These are phyloP conservation scores for Zaprionus obscuricornis DNA, from an alignment of 2,888 invertebrate genomes.

Conservation along the genomic window DNA sequence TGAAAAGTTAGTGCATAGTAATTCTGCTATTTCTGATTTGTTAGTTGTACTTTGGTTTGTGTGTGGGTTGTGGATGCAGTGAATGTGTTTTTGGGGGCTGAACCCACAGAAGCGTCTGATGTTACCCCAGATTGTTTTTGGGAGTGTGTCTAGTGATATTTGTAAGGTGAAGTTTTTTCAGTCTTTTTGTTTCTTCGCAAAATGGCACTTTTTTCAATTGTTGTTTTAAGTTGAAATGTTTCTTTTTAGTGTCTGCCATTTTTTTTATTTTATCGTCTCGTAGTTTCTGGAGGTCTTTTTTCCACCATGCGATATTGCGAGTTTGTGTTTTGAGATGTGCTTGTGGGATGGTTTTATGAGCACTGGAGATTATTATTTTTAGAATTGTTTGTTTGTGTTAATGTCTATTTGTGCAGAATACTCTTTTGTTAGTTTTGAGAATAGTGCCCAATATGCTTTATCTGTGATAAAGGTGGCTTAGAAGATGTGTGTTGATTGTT, in stretches of 20 bases:
- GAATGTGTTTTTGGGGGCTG: conserved; percentile 6
- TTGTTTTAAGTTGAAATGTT: conserved; percentile 16
- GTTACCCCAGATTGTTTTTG: conserved; percentile 4
- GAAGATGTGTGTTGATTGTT: background rate
- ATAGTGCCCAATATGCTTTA: conserved; percentile 6
- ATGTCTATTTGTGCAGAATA: too few species aligned
- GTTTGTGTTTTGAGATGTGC: background rate
- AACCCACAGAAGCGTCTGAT: conserved; percentile 11
- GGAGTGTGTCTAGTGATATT: background rate
- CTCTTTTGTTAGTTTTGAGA: background rate
- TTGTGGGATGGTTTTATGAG: background rate
- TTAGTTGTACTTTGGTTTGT: conserved; percentile 1
- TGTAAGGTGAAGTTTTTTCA: background rate
- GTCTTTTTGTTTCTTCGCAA: conserved; percentile 14
- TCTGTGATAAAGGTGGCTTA: background rate
- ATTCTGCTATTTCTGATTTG: conserved; percentile 11
- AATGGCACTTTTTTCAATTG: conserved; percentile 9
- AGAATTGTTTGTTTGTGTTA: background rate
- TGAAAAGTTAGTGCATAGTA: conserved; percentile 1
- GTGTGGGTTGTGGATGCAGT: conserved; percentile 5
- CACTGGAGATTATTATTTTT: conserved; percentile 6
- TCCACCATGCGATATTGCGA: conserved; percentile 15
- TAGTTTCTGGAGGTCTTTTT: conserved; percentile 8
- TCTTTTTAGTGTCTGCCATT: conserved; percentile 19
- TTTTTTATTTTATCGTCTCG: conserved; percentile 14